phyloP scores from a whole-genome alignment of 2,113 vertebrate genomes.

The Phycodurus eques region DNA sequence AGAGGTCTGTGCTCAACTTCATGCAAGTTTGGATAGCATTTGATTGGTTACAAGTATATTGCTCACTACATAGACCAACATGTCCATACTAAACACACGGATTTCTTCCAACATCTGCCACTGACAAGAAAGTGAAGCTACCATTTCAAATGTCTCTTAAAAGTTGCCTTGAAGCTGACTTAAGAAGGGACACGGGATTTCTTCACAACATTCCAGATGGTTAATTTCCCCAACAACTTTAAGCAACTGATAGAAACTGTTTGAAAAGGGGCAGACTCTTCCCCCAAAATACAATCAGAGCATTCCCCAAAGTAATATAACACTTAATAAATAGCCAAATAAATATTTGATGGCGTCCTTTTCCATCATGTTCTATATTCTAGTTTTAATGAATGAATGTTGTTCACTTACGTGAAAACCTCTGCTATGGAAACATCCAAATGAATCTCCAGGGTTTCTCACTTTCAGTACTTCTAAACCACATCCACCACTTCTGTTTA shows the following conservation, averaged over 20 bases:
- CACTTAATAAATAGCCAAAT: not conserved
- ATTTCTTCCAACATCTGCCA: not conserved
- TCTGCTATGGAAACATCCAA: not conserved
- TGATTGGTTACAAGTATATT: not conserved
- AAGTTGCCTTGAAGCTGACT: conserved; percentile 5
- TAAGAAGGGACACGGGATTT: not conserved
- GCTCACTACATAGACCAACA: not conserved
- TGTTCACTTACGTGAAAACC: not conserved
- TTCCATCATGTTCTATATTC: not conserved
- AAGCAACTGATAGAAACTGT: not conserved
- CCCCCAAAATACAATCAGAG: not conserved
- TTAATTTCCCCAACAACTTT: conserved; percentile 1
- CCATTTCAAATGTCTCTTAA: conserved; percentile 5
- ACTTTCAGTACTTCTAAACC: not conserved
- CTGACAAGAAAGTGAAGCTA: conserved; percentile 1
- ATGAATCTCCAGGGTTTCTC: not conserved
- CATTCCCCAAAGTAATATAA: not conserved
- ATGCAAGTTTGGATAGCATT: too few relatives aligned
- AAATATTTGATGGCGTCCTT: not conserved
- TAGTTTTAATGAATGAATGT: not conserved
- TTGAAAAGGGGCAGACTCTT: not conserved
- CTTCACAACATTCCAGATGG: conserved; percentile 2
- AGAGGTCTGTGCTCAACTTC: too few relatives aligned
- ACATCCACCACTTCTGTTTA: not conserved
- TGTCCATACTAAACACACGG: not conserved